Percentiles rank a stretch among this genome's conserved stretches.
These are phyloP conservation scores for Poeciliopsis presidionis DNA, from an alignment of 2,797 vertebrate species.

Conservation along the genomic window DNA sequence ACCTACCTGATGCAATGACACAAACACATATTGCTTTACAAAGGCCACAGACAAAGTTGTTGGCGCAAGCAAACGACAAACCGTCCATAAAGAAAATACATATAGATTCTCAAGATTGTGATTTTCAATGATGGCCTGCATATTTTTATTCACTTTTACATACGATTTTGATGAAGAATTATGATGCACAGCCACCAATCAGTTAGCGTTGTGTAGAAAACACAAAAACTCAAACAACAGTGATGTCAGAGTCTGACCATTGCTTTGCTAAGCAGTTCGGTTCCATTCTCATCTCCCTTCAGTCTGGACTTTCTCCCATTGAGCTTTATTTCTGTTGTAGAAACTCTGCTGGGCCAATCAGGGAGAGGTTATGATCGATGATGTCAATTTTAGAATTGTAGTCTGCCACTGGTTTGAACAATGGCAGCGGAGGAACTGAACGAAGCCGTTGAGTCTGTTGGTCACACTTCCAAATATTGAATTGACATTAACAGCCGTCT, in stretches of 20 bases:
- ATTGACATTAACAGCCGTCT: too few relatives aligned
- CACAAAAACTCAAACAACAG: neutral
- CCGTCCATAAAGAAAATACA: neutral
- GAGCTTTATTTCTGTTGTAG: too few relatives aligned
- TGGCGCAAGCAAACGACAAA: neutral
- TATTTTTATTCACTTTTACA: neutral
- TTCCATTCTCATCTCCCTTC: too few relatives aligned
- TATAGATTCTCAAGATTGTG: neutral
- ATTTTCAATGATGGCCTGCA: neutral
- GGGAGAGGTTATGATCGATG: too few relatives aligned
- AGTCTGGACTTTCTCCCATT: too few relatives aligned
- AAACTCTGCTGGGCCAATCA: too few relatives aligned
- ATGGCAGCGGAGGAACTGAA: too few relatives aligned
- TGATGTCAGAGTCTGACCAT: neutral
- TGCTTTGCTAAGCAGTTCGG: too few relatives aligned
- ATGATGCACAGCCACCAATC: neutral
- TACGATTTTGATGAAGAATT: neutral
- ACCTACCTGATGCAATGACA: neutral
- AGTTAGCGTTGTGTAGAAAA: neutral
- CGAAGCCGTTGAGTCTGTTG: too few relatives aligned
- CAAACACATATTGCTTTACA: neutral
- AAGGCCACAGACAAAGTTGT: neutral
- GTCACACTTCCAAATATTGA: too few relatives aligned
- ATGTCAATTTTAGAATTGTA: too few relatives aligned
- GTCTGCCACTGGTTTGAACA: too few relatives aligned